Evolutionary conservation across 2,797 vertebrate species (phyloP).

Genomic region (Urocyon cinereoargenteus): DNA sequence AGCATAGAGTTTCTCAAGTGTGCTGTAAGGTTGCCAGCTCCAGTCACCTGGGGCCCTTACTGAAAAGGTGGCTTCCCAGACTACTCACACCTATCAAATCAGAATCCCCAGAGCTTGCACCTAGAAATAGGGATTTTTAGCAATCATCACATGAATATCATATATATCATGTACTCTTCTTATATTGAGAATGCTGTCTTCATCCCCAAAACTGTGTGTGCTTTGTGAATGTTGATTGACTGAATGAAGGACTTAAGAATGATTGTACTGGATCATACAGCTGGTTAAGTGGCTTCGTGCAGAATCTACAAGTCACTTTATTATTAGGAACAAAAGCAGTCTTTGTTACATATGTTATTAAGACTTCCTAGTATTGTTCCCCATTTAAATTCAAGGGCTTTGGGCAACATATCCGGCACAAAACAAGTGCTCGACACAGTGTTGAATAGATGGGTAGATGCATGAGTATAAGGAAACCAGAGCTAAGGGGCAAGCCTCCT

Average conservation of each 20-base stretch:
- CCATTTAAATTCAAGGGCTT: neutral
- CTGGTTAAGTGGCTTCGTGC: neutral
- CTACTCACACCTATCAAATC: neutral
- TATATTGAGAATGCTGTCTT: neutral
- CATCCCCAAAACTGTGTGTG: neutral
- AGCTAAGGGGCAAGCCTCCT: fast-evolving
- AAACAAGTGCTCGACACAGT: neutral
- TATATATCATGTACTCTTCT: too few relatives aligned
- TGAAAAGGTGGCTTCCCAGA: neutral
- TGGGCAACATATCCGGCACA: neutral
- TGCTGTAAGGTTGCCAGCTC: neutral
- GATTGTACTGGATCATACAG: neutral
- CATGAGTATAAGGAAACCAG: neutral
- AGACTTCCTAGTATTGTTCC: neutral
- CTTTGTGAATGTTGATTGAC: neutral
- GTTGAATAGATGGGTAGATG: neutral
- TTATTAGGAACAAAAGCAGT: neutral
- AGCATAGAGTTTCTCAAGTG: neutral
- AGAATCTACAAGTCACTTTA: neutral
- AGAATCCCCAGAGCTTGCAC: neutral
- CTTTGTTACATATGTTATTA: neutral
- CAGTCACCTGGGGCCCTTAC: neutral
- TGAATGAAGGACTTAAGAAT: neutral
- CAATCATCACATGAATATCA: neutral
- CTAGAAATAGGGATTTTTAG: neutral